Conservation (phyloP, 2,888 invertebrate genomes). For the Micoletzkya japonica region DNA sequence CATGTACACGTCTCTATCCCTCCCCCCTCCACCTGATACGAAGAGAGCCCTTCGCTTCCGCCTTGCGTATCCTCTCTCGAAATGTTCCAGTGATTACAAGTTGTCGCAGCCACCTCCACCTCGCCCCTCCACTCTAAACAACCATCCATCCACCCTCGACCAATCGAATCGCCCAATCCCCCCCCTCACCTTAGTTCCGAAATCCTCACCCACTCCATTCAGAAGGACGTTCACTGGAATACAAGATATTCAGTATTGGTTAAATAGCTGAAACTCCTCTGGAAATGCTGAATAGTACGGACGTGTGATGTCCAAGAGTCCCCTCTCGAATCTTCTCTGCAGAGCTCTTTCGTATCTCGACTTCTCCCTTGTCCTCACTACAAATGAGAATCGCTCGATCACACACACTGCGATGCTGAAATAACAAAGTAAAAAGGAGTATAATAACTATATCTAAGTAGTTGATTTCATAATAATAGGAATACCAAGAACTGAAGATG, state of each 20-base stretch:
- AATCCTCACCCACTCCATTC: neutral
- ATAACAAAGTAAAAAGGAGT: neutral
- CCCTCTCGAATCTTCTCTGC: neutral
- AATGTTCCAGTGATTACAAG: conserved; percentile 7
- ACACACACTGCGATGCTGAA: neutral
- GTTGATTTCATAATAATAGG: conserved; percentile 1
- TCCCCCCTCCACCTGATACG: neutral
- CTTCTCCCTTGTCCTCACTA: neutral
- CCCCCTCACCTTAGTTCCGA: neutral
- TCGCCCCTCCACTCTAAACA: neutral
- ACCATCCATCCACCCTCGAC: too few relatives aligned
- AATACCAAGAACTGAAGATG: conserved; percentile 9
- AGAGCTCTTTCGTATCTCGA: neutral
- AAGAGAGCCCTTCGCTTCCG: neutral
- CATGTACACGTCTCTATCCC: neutral
- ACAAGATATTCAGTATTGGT: neutral
- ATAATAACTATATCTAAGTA: neutral
- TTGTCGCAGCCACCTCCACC: conserved; percentile 10
- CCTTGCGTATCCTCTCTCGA: conserved; percentile 6
- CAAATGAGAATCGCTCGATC: conserved; percentile 2
- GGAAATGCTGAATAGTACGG: neutral
- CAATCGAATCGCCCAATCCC: neutral
- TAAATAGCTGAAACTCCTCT: neutral
- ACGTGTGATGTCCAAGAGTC: conserved; percentile 10
- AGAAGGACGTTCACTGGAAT: conserved; percentile 16